phyloP scores from a whole-genome alignment of 64 coral and sea anemone species.

The Montipora capricornis region DNA sequence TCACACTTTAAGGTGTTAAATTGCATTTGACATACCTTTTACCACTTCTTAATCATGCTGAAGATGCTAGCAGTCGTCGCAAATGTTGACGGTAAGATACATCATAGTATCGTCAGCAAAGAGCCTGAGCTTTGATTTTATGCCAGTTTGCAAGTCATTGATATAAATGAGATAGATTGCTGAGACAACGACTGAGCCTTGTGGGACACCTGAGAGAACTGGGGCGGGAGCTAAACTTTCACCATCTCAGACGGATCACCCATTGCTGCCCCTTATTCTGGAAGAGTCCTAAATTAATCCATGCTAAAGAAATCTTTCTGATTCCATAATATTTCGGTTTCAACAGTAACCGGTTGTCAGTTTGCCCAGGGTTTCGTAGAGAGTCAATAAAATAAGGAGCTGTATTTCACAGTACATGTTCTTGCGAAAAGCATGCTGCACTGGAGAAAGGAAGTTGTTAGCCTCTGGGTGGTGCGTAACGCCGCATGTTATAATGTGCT shows the following conservation, averaged over 20 bases:
- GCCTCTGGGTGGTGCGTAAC: no score
- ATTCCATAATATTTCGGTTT: no score
- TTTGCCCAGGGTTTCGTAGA: no score
- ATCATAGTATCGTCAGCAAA: not conserved
- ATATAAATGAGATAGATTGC: not conserved
- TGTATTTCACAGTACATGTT: no score
- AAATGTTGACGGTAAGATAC: not conserved
- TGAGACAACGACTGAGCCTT: not conserved
- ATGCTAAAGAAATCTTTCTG: no score
- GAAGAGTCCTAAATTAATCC: no score
- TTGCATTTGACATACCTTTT: not conserved
- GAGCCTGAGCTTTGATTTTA: slow-evolving; percentile 45
- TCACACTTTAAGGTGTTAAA: slow-evolving; percentile 32
- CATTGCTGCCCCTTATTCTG: no score
- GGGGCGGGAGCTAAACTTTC: not conserved
- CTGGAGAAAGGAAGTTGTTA: no score
- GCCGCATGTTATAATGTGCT: no score
- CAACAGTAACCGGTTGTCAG: no score
- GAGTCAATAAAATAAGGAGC: no score
- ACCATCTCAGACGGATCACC: not conserved
- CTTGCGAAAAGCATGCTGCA: no score
- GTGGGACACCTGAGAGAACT: not conserved
- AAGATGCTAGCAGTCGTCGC: not conserved
- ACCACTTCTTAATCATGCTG: slow-evolving; percentile 25
- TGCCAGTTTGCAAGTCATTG: slow-evolving; percentile 17